Base-by-base conservation (phyloP, 2,888 invertebrate species). In the Sialis fuliginosa region DNA sequence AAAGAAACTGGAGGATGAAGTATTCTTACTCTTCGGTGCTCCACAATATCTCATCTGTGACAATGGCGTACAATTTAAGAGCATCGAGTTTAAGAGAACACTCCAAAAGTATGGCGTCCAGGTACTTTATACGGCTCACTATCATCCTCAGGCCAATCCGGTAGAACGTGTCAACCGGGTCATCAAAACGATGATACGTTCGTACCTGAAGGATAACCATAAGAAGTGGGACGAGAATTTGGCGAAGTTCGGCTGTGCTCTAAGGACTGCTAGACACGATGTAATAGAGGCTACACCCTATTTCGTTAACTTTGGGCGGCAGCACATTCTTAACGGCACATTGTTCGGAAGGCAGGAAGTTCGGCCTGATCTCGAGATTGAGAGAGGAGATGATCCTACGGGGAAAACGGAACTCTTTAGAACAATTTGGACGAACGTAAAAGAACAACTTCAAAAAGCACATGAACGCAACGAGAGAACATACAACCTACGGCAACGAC, bases 161-260 rank as follows among this genome's bases (percentile, higher is more conserved):
- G 51, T 52, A 0, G 56, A 58, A 46, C 42, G 54, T 6, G 50
- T 52, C 4, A 56, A 56, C 33, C 44, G 54, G 31, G 50, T 50
- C 0, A 1, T 57, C 0, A 53, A 56, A 30, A 54, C 44, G 6
- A 44, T 44, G 44, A n/a, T 44, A 9, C n/a, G 34, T 6, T n/a
- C 44, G n/a, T 33, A 44, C 35, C 34, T 44, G 6, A 8, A 33
- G 2, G 33, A 44, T n/a, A 22, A 22, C 22, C 44, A 44, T 32
- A 6, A 9, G 7, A 34, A 33, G n/a, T 44, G 44, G 44, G 34
- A 33, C 12, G 6, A 53, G 0, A 46, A 54, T 40, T 9, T 56
- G 0, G 30, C 49, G 0, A 49, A 54, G 31, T 48, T 58, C 12
- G 48, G 48, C 7, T 55, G 51, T 40, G 54, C 57, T 6, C 22